Evolutionary conservation across 2,797 vertebrate species (phyloP).

Genomic region (Enteromius argenteus): DNA sequence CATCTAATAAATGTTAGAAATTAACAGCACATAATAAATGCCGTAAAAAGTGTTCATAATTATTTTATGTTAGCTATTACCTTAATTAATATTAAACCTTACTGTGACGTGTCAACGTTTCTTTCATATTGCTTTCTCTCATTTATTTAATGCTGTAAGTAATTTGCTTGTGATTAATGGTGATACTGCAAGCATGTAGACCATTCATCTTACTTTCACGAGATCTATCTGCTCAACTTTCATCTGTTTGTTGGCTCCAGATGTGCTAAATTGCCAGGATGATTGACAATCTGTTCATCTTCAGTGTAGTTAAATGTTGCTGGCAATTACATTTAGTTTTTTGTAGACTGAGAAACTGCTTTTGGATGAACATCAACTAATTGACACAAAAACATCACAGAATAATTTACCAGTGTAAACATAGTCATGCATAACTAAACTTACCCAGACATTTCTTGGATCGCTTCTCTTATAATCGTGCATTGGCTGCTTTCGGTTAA

Average conservation of each 20-base stretch:
- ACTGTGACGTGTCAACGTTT: background rate
- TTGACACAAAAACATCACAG: background rate
- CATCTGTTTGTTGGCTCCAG: constrained; percentile 12
- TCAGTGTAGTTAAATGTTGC: background rate
- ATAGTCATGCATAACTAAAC: background rate
- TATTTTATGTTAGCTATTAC: background rate
- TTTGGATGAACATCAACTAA: constrained; percentile 17
- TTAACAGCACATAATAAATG: background rate
- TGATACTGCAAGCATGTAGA: background rate
- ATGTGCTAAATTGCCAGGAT: constrained; percentile 1
- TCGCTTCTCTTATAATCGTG: background rate
- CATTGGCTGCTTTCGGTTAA: constrained; percentile 3
- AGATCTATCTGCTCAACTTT: constrained; percentile 7
- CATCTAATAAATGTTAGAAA: background rate
- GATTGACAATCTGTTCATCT: constrained; percentile 13
- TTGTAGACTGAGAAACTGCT: constrained; percentile 1
- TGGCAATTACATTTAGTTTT: constrained; percentile 6
- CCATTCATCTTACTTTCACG: background rate
- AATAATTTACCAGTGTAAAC: background rate
- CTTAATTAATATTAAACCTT: background rate
- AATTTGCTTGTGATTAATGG: constrained; percentile 9
- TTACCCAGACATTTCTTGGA: background rate
- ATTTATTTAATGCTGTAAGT: background rate
- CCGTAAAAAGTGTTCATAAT: background rate
- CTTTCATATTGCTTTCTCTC: constrained; percentile 4